A percentile compares a stretch with the other conserved stretches of the same genome.
phyloP scores from a whole-genome alignment of 2,888 invertebrate genomes.

The Chloroclysta siterata region DNA sequence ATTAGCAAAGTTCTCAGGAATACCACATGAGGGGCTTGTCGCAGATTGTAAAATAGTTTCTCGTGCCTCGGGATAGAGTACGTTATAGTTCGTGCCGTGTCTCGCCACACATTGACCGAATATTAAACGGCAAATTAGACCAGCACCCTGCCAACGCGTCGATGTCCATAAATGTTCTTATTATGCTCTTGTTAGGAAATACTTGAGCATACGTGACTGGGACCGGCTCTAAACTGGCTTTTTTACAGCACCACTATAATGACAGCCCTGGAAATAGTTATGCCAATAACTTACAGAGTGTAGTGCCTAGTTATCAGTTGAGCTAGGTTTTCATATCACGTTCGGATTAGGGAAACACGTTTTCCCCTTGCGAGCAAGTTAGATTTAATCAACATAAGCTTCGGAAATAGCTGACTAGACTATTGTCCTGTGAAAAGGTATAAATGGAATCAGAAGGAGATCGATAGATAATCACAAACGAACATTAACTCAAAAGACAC shows the following conservation, averaged over 20 bases:
- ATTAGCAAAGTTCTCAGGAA: constrained; percentile 67
- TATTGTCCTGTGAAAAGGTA: constrained; percentile 18
- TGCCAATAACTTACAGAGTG: constrained; percentile 37
- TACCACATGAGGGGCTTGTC: constrained; percentile 53
- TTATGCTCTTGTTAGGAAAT: constrained; percentile 58
- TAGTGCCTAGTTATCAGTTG: constrained; percentile 30
- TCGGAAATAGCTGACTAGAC: constrained; percentile 3
- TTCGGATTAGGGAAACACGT: constrained; percentile 17
- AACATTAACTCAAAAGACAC: constrained; percentile 74
- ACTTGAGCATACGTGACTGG: constrained; percentile 59
- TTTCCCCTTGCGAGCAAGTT: constrained; percentile 19
- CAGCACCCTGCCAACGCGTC: constrained; percentile 58
- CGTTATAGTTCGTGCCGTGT: constrained; percentile 44
- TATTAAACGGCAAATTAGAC: constrained; percentile 77
- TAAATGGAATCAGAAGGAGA: constrained; percentile 50
- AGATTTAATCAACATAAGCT: constrained; percentile 29
- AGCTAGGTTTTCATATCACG: constrained; percentile 29
- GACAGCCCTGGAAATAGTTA: constrained; percentile 35
- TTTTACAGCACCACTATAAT: constrained; percentile 36
- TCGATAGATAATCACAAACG: constrained; percentile 63
- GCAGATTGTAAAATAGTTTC: constrained; percentile 61
- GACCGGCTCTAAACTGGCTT: constrained; percentile 34
- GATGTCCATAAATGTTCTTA: constrained; percentile 71
- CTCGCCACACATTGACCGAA: constrained; percentile 68
- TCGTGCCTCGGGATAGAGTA: constrained; percentile 53